Evolutionary conservation across 2,797 vertebrate species (phyloP), one percentile per base, ranked within the genome.

Genomic region (Diplodus puntazzo): DNA sequence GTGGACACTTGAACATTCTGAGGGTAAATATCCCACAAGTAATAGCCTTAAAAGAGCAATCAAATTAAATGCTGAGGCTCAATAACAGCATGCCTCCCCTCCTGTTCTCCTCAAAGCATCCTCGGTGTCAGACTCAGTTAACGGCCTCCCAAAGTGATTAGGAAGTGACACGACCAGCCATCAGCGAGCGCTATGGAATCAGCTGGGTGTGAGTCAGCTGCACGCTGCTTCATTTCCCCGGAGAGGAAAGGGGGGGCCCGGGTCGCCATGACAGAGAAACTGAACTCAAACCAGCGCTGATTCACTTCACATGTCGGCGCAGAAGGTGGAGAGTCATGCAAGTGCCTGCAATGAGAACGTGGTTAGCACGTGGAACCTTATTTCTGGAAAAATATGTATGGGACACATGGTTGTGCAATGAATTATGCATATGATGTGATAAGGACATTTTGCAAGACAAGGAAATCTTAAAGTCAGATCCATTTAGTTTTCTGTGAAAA

Each of bases 161-260:
- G 68, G 69, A 70, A 69, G 74, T 75, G 88, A 88, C 88, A 86
- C 23, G 77, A 79, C 53, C 75, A 43, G 68, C 75, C 82, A 81
- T 89, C 69, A 80, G 71, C 75, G 23, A n/a, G 39, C 13, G 16
- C 80, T 73, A 54, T 69, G 87, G 73, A 85, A 80, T 92, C 89
- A 87, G 84, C 83, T 80, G 79, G 67, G 63, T 42, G 80, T 91
- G 84, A 88, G 79, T 87, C 88, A 92, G 87, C 53, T 13, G 75
- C 82, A 77, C 68, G 83, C 77, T 78, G 85, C 79, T 65, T 59
- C 27, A 1, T 71, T 80, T 84, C 77, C 68, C 79, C 2, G 20
- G 42, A 66, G 75, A 73, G 39, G 42, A 17, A 60, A 46, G 48
- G 79, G 74, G 70, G 76, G 70, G 80, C 59, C 1, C 11, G 76